These are phyloP conservation scores for Melieria picta DNA, from an alignment of 2,888 invertebrate species.

Conservation along the genomic window DNA sequence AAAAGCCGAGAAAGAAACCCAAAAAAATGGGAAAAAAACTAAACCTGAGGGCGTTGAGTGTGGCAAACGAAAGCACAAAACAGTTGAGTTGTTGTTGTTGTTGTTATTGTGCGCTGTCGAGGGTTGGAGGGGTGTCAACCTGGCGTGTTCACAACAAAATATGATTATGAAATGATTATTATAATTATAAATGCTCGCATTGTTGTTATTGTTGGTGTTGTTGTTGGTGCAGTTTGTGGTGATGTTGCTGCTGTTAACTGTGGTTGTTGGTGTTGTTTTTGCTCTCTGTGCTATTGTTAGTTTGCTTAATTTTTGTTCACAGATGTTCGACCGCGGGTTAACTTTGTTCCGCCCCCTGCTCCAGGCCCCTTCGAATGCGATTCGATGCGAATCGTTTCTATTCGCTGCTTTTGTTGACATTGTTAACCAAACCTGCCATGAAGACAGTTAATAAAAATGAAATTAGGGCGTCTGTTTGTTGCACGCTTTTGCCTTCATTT, in stretches of 20 bases:
- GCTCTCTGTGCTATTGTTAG: not conserved
- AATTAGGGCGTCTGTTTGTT: constrained; percentile 53
- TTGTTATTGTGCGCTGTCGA: not conserved
- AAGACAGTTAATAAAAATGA: constrained; percentile 50
- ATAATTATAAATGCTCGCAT: constrained; percentile 57
- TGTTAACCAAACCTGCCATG: constrained; percentile 29
- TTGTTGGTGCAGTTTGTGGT: constrained; percentile 52
- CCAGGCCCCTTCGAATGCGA: not conserved
- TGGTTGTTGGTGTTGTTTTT: constrained; percentile 43
- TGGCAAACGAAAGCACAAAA: constrained; percentile 29
- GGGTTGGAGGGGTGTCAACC: constrained; percentile 29
- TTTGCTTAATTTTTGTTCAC: constrained; percentile 22
- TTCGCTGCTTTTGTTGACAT: constrained; percentile 12
- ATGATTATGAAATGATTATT: constrained; percentile 64
- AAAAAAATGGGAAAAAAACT: constrained; percentile 1
- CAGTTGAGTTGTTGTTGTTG: constrained; percentile 19
- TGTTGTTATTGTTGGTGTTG: constrained; percentile 45
- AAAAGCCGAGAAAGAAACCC: constrained; percentile 6
- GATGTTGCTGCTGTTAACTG: constrained; percentile 49
- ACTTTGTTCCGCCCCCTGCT: constrained; percentile 19
- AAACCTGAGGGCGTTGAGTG: constrained; percentile 21
- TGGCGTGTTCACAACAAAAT: constrained; percentile 49
- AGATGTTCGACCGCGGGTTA: constrained; percentile 26
- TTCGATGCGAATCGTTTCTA: too few species aligned
- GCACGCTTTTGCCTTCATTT: too few species aligned